Conservation (phyloP, 2,113 vertebrate species). For the Cricetomys ansorgei region DNA sequence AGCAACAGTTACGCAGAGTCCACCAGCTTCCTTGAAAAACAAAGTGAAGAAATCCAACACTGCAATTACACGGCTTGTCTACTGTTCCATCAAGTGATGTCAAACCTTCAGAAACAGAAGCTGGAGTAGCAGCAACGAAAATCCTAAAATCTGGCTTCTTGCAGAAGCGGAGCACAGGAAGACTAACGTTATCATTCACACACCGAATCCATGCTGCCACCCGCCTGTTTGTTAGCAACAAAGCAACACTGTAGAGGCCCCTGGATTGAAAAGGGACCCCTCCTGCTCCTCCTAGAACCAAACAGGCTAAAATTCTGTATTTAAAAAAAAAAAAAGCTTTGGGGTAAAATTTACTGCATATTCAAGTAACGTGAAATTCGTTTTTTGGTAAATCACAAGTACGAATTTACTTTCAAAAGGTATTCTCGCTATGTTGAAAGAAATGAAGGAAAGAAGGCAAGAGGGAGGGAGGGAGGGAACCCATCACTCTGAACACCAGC, state of each 20-base stretch:
- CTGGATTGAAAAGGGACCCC: conserved; percentile 76
- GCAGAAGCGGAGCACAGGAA: conserved; percentile 95
- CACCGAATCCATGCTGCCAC: conserved; percentile 74
- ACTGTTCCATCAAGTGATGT: conserved; percentile 97
- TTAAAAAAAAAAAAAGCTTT: conserved; percentile 90
- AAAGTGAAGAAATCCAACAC: conserved; percentile 96
- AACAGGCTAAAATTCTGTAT: conserved; percentile 86
- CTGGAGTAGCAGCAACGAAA: conserved; percentile 93
- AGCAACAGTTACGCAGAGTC: conserved; percentile 97
- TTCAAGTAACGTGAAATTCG: background rate
- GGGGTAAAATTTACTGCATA: conserved; percentile 76
- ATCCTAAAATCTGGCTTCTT: conserved; percentile 96
- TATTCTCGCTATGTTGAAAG: background rate
- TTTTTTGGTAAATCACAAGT: background rate
- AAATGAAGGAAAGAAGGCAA: no score
- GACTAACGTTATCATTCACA: conserved; percentile 87
- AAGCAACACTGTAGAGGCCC: conserved; percentile 79
- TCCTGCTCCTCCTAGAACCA: conserved; percentile 67
- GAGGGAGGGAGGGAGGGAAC: background rate
- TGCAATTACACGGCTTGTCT: conserved; percentile 94
- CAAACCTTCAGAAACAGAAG: conserved; percentile 96
- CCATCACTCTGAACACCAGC: background rate
- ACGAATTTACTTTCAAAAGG: background rate
- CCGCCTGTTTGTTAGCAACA: conserved; percentile 79
- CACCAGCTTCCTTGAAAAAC: conserved; percentile 98